These are phyloP conservation scores for Sepiola atlantica DNA, from an alignment of 2,888 invertebrate genomes.

Conservation along the genomic window DNA sequence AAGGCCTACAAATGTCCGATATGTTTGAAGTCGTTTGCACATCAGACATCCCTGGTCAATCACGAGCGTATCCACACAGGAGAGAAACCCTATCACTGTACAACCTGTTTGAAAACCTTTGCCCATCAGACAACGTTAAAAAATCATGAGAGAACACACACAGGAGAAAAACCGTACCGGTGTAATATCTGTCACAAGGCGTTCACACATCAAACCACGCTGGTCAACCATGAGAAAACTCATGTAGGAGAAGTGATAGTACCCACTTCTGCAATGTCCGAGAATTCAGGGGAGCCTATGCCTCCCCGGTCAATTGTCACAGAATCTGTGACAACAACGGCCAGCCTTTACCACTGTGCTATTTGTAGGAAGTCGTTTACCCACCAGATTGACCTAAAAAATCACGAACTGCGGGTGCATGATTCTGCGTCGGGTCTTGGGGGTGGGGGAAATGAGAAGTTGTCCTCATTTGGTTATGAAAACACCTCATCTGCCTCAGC, in stretches of 20 bases:
- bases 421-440: not conserved
- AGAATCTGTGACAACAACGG: not conserved
- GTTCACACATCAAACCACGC: constrained; percentile 41
- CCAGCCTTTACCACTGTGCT: not conserved
- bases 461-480: not conserved
- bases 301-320: not conserved
- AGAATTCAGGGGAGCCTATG: not conserved
- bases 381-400: constrained; percentile 38
- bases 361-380: constrained; percentile 38
- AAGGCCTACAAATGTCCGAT: constrained; percentile 45
- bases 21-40: constrained; percentile 40
- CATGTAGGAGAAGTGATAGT: constrained; percentile 39
- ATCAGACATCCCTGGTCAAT: constrained; percentile 44
- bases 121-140: constrained; percentile 39
- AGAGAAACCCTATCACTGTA: constrained; percentile 40
- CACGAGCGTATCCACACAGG: constrained; percentile 42
- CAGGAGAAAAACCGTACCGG: constrained; percentile 6
- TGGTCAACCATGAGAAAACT: constrained; percentile 40
- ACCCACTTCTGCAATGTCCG: not conserved
- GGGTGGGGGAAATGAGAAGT: not conserved
- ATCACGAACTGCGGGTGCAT: not conserved
- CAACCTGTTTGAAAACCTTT: constrained; percentile 41
- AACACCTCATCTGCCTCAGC: not conserved
- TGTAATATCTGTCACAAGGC: constrained; percentile 38
- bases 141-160: constrained; percentile 33